Base-by-base conservation (phyloP, 1,140 invertebrate genomes). In the Argopecten irradians region DNA sequence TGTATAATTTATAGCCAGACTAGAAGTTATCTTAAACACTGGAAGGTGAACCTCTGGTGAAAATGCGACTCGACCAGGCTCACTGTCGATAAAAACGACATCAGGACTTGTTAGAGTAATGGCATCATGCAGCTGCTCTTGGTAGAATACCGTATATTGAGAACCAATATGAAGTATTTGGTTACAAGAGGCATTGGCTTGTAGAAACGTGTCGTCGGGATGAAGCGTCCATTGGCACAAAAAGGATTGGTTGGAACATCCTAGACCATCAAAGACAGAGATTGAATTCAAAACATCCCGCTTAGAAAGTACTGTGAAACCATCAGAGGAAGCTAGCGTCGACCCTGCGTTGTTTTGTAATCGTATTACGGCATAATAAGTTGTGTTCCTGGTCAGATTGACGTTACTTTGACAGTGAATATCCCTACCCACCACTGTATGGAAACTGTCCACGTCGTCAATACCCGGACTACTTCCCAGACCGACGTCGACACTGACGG, bases 391-490 rank as follows among this genome's bases (percentile, higher is more conserved):
- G 22, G 22, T 16, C 1, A 71, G 55, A 71, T 22, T 5, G n/a
- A 11, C 55, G 28, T 71, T 71, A 11, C n/a, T 71, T 71, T 71
- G 55, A n/a, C 55, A 71, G 55, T 28, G 2, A 28, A 71, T 8
- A 3, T 28, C 28, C 5, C 28, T 22, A 28, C 13, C 13, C 22
- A 8, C 55, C 11, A 28, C 55, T 71, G 55, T 71, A 0, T 86
- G 88, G 87, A 87, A 89, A 16, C 16, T 19, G 5, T 88, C 32
- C 0, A 90, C 46, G 55, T 92, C 82, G 33, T 88, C 90, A 0
- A 34, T 46, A 11, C 85, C 82, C 34, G n/a, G 86, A 19, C n/a
- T 36, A 19, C 86, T 91, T 19, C 92, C 92, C 33, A 93, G 16
- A 7, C 91, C 92, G 11, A 91, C 82, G 35, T 90, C 82, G 9